Conservation (phyloP, 92 coral and sea anemone genomes). For the Phenganax subtilis region DNA sequence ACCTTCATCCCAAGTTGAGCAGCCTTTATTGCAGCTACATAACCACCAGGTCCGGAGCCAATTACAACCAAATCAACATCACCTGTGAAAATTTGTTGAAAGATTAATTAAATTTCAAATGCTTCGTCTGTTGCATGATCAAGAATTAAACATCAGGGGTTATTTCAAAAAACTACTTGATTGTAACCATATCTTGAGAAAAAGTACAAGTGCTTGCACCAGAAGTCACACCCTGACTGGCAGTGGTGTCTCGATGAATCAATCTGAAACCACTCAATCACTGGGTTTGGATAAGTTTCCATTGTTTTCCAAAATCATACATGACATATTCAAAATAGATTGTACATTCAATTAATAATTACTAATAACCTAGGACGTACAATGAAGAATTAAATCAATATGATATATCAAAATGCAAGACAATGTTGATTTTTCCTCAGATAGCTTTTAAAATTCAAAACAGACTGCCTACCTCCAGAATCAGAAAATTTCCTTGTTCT, state of each 20-base stretch:
- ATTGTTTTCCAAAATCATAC: too few species aligned
- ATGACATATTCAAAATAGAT: too few species aligned
- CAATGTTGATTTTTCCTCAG: background rate
- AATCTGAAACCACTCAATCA: too few species aligned
- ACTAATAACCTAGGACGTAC: too few species aligned
- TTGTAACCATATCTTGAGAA: background rate
- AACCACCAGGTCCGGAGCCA: conserved; percentile 99
- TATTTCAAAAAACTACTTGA: background rate
- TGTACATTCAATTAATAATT: too few species aligned
- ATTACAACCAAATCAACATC: conserved; percentile 91
- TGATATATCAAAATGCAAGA: background rate
- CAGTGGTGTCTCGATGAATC: too few species aligned
- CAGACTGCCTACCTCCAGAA: conserved; percentile 27
- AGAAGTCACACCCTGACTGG: too few species aligned
- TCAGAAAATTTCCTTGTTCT: conserved; percentile 29
- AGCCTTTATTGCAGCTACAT: conserved; percentile 98
- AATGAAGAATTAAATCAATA: background rate
- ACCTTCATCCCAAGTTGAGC: conserved; percentile 99
- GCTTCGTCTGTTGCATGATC: background rate
- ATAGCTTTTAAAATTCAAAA: background rate
- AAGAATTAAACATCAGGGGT: background rate
- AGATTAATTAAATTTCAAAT: background rate
- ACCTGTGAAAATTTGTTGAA: conserved; percentile 45
- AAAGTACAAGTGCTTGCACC: too few species aligned
- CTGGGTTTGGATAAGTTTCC: too few species aligned